These are phyloP conservation scores for Odontophorus gujanensis DNA, from an alignment of 2,113 vertebrate genomes.

Conservation along the genomic window DNA sequence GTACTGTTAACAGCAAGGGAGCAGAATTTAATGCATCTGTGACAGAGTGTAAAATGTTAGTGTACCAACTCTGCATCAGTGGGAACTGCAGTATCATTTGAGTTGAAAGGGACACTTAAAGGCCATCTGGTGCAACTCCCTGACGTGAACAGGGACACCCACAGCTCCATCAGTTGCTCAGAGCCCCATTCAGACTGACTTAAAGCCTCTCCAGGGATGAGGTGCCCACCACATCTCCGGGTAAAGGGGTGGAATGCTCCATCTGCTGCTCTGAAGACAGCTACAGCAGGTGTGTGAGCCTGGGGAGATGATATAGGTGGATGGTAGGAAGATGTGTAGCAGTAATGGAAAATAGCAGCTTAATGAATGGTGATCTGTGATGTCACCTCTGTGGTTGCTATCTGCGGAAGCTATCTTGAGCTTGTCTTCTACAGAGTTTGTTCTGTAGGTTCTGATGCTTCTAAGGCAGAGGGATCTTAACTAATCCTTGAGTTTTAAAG, in stretches of 20 bases:
- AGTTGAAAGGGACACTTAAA: too few species aligned
- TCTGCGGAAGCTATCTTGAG: background rate
- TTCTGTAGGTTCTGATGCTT: background rate
- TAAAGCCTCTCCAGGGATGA: too few species aligned
- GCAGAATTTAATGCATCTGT: background rate
- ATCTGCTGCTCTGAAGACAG: background rate
- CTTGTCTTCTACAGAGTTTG: background rate
- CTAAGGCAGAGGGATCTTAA: background rate
- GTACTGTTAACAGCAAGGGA: background rate
- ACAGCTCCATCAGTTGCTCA: too few species aligned
- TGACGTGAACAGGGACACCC: too few species aligned
- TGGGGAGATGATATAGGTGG: background rate
- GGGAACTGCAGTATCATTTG: too few species aligned
- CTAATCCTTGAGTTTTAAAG: background rate
- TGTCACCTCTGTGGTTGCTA: background rate
- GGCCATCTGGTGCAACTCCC: too few species aligned
- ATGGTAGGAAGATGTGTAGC: background rate
- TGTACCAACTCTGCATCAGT: background rate
- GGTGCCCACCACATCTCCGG: too few species aligned
- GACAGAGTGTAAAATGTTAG: background rate
- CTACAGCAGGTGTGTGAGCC: background rate
- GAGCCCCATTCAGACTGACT: too few species aligned
- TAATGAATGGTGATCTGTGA: background rate
- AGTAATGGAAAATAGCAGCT: background rate
- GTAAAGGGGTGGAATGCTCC: background rate